Evolutionary conservation across 2,797 vertebrate genomes (phyloP).

Genomic region (Enteromius radiatus): DNA sequence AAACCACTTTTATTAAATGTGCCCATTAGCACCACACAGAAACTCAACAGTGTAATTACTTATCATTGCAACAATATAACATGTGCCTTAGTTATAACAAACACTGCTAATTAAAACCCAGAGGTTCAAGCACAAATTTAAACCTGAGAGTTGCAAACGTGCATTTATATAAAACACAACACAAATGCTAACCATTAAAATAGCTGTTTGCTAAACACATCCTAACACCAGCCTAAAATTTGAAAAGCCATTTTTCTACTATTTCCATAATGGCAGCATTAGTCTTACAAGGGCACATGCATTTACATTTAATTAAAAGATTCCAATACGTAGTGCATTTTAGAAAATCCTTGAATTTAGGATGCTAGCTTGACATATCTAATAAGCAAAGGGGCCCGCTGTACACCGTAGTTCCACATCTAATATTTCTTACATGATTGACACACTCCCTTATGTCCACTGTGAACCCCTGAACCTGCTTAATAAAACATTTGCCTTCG

Average conservation of each 20-base stretch:
- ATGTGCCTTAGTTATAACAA: constrained; percentile 56
- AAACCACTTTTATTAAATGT: not conserved
- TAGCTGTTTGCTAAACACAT: not conserved
- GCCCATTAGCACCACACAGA: constrained; percentile 42
- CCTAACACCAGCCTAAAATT: constrained; percentile 1
- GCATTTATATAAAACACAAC: not conserved
- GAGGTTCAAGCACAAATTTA: not conserved
- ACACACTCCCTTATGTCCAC: constrained; percentile 71
- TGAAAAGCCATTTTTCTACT: not conserved
- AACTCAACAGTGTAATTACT: constrained; percentile 73
- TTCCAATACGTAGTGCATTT: not conserved
- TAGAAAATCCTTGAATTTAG: constrained; percentile 30
- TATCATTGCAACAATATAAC: constrained; percentile 71
- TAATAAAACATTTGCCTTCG: constrained; percentile 81
- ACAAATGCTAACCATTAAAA: not conserved
- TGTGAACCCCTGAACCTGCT: constrained; percentile 77
- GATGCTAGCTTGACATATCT: constrained; percentile 5
- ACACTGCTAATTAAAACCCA: constrained; percentile 60
- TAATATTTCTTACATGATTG: constrained; percentile 71
- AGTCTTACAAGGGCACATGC: constrained; percentile 5
- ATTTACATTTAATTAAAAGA: constrained; percentile 42
- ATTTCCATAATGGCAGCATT: constrained; percentile 5
- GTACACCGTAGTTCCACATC: constrained; percentile 26
- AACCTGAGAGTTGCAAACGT: not conserved
- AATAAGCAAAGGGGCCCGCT: constrained; percentile 6